phyloP scores from a whole-genome alignment of 2,113 vertebrate species.

The Condylura cristata region DNA sequence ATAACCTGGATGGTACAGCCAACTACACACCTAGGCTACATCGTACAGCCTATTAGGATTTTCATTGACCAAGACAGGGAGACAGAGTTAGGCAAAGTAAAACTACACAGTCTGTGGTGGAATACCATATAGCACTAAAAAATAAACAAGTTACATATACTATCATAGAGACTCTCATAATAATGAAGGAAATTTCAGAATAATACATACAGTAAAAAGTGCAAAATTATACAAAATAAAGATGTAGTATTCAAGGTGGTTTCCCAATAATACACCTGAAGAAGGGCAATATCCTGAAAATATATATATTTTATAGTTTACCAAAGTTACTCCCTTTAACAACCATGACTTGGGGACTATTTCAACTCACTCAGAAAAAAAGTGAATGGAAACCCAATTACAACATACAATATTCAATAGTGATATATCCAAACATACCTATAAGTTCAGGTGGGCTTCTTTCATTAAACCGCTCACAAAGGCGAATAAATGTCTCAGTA shows the following conservation, averaged over 20 bases:
- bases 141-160: not conserved
- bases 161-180: not conserved
- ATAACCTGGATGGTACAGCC: not conserved
- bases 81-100: not conserved
- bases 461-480: conserved; percentile 94
- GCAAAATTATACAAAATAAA: not conserved
- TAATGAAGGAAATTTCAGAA: not conserved
- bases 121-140: not conserved
- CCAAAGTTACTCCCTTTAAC: not conserved
- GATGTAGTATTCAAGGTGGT: not conserved
- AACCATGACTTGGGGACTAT: not conserved
- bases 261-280: not conserved
- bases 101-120: not conserved
- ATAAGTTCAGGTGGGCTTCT: conserved; percentile 96
- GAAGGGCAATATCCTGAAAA: not conserved
- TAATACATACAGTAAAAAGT: not conserved
- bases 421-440: conserved; percentile 85
- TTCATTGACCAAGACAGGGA: not conserved
- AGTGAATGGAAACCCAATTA: conserved; percentile 7
- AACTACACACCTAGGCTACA: not conserved
- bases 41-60: not conserved
- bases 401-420: conserved; percentile 35
- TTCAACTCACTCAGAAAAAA: conserved; percentile 39
- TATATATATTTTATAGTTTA: not conserved
- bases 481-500: conserved; percentile 92